Conservation (phyloP, 2,113 vertebrate genomes). For the Cricetomys ansorgei region DNA sequence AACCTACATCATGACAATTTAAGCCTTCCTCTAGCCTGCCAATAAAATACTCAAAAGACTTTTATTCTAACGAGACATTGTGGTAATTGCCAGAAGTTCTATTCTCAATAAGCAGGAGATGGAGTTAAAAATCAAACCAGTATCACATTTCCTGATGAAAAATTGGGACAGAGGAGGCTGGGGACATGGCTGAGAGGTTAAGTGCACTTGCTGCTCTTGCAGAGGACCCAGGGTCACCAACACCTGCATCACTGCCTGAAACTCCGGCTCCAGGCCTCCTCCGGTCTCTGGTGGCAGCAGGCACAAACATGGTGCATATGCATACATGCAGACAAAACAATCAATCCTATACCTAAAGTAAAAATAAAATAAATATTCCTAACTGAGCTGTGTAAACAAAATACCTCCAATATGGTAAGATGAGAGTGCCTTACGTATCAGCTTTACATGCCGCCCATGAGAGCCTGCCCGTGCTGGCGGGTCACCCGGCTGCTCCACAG, state of each 20-base stretch:
- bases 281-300: background rate
- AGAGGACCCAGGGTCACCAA: background rate
- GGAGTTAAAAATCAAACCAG: constrained; percentile 58
- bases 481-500: constrained; percentile 15
- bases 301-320: background rate
- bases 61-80: constrained; percentile 57
- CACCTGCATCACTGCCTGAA: background rate
- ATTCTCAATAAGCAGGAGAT: constrained; percentile 39
- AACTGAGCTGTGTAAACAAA: constrained; percentile 53
- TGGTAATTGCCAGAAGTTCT: constrained; percentile 57
- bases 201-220: background rate
- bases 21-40: constrained; percentile 4
- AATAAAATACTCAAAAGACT: constrained; percentile 62
- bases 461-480: background rate
- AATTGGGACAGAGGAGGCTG: background rate
- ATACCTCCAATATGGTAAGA: constrained; percentile 46
- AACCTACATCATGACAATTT: constrained; percentile 2
- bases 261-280: background rate
- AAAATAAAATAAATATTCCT: background rate
- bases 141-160: constrained; percentile 60
- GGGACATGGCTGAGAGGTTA: background rate
- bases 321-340: background rate
- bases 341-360: background rate
- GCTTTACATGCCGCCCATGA: background rate
- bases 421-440: constrained; percentile 31